Evolutionary conservation across 2,888 invertebrate genomes (phyloP).

Genomic region (Drosophila rubida): DNA sequence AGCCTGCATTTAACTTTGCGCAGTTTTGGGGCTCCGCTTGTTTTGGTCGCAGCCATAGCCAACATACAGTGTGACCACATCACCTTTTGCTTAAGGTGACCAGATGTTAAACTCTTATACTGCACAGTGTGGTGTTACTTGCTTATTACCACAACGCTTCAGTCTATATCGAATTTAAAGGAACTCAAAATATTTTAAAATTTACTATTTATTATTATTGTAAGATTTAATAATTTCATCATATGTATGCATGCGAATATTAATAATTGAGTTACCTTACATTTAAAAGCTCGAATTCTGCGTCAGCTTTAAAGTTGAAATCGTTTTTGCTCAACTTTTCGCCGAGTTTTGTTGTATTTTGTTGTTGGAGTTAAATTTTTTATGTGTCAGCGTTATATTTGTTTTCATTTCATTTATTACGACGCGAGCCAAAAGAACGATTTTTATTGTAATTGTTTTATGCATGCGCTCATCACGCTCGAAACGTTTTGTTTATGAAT

Average conservation of each 20-base stretch:
- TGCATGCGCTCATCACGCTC: constrained; percentile 52
- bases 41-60: no score
- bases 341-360: background rate
- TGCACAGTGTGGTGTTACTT: no score
- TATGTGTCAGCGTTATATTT: constrained; percentile 56
- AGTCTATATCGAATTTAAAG: no score
- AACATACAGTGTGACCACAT: no score
- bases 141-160: no score
- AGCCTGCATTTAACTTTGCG: no score
- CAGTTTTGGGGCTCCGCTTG: no score
- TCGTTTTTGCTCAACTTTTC: background rate
- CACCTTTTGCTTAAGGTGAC: no score
- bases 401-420: constrained; percentile 76
- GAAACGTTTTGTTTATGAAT: constrained; percentile 59
- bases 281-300: background rate
- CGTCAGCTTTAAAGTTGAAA: background rate
- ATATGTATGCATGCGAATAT: background rate
- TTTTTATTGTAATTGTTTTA: constrained; percentile 74
- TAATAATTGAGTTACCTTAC: background rate
- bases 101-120: no score
- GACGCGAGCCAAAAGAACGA: constrained; percentile 29
- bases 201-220: no score
- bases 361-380: constrained; percentile 29
- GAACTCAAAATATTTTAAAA: no score
- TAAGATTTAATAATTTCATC: no score